Evolutionary conservation across 2,888 invertebrate genomes (phyloP), one percentile per base, ranked within the genome.

Genomic region (Ennomos quercinarius): DNA sequence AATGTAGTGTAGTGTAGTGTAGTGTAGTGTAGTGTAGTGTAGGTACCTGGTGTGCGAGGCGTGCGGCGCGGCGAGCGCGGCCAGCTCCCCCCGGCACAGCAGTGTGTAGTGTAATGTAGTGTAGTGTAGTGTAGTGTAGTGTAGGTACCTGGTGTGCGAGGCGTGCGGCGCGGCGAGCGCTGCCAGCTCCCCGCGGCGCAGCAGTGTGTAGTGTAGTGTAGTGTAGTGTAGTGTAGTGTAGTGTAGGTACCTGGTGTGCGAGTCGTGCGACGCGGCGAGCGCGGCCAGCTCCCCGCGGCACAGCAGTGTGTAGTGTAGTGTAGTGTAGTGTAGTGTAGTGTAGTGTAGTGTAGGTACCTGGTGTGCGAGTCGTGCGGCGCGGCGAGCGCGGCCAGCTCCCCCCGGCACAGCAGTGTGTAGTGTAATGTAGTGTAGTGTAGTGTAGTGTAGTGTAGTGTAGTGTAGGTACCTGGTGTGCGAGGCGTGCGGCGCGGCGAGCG

Each of bases 361-460:
- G 88, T 88, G 61, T 86, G 94, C 91, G 81, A 94, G 78, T 77
- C 94, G 82, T 80, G 68, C 6, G 72, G 66, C 80, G 93, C 73
- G 89, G 95, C 76, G 84, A 27, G 27, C 27, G 94, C 74, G 88
- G 93, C 87, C 91, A 95, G 74, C 88, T 93, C n/a, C 82, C 95
- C 76, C 91, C 74, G 59, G 80, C 91, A 64, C 92, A 94, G 80
- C 94, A 96, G 64, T n/a, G n/a, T n/a, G 17, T 3, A 17, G 17
- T 17, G 17, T n/a, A n/a, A n/a, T 17, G 17, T 17, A 17, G n/a
- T n/a, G n/a, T n/a, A n/a, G n/a, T n/a, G n/a, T n/a, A n/a, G n/a
- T n/a, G n/a, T n/a, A n/a, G 17, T 17, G 17, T 17, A 17, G 17
- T 17, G 17, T 17, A 17, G 17, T 17, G 17, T 17, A 17, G 17